Conservation (phyloP, 2,888 invertebrate genomes). For the Doris montereyensis region DNA sequence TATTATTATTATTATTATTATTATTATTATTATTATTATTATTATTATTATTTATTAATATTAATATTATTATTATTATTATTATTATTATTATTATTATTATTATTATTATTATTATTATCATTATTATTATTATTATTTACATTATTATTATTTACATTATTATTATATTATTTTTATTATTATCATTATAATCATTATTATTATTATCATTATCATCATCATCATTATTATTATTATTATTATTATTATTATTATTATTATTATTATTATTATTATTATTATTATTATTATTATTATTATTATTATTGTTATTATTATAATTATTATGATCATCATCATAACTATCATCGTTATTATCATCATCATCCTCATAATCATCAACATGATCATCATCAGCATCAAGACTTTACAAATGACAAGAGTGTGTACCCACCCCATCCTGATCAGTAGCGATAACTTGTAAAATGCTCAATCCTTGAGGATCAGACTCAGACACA, state of each 20-base stretch:
- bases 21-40: conserved; percentile 11
- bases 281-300: no score
- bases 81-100: conserved; percentile 2
- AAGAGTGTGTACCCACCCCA: conserved; percentile 47
- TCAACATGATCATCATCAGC: no score
- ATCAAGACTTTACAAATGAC: no score
- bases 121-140: conserved; percentile 4
- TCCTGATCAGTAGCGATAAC: conserved; percentile 73
- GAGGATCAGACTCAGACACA: conserved; percentile 53
- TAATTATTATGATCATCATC: no score
- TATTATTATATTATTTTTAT: background rate
- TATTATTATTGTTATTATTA: no score
- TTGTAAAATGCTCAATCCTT: conserved; percentile 78
- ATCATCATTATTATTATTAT: no score
- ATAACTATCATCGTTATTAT: no score
- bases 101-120: conserved; percentile 7
- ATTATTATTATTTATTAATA: background rate
- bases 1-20: conserved; percentile 12
- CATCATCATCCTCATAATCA: no score
- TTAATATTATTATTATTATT: background rate
- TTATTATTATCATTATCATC: no score
- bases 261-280: no score
- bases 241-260: no score
- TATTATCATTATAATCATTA: background rate
- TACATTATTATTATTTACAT: background rate